phyloP scores from a whole-genome alignment of 2,888 invertebrate species.

The Tipula unca region DNA sequence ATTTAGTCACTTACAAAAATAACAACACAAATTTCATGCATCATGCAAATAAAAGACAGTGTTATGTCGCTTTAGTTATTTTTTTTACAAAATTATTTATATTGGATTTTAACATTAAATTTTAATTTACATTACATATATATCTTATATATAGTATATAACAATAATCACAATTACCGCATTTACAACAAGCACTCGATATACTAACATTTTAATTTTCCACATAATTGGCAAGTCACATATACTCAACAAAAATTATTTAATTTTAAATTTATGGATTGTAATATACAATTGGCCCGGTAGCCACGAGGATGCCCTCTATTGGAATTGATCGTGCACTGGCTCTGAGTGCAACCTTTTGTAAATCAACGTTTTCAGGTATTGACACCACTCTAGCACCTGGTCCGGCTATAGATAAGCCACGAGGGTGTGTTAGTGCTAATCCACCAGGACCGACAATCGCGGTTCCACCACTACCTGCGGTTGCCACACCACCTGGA shows the following conservation, averaged over 20 bases:
- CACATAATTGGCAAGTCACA: background rate
- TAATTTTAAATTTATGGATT: constrained; percentile 34
- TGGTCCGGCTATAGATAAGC: constrained; percentile 66
- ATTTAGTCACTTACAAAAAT: background rate
- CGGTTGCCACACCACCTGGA: constrained; percentile 73
- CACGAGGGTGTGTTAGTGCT: constrained; percentile 66
- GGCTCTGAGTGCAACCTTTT: constrained; percentile 36
- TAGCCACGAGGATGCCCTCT: constrained; percentile 62
- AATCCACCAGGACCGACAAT: constrained; percentile 71
- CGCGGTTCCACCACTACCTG: constrained; percentile 69
- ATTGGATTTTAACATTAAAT: background rate
- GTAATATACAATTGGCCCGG: constrained; percentile 65
- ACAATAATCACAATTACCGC: background rate
- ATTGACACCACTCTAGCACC: constrained; percentile 62
- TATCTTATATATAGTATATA: background rate
- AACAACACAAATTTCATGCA: background rate
- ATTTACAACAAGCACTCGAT: background rate
- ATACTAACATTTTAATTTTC: background rate
- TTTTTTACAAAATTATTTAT: background rate
- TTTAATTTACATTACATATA: background rate
- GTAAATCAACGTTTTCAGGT: constrained; percentile 52
- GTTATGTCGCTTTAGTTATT: background rate
- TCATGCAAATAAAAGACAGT: constrained; percentile 14
- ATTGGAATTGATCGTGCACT: constrained; percentile 43
- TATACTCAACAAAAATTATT: background rate